Evolutionary conservation across 2,797 vertebrate genomes (phyloP).

Genomic region (Sternarchorhynchus goeldii): DNA sequence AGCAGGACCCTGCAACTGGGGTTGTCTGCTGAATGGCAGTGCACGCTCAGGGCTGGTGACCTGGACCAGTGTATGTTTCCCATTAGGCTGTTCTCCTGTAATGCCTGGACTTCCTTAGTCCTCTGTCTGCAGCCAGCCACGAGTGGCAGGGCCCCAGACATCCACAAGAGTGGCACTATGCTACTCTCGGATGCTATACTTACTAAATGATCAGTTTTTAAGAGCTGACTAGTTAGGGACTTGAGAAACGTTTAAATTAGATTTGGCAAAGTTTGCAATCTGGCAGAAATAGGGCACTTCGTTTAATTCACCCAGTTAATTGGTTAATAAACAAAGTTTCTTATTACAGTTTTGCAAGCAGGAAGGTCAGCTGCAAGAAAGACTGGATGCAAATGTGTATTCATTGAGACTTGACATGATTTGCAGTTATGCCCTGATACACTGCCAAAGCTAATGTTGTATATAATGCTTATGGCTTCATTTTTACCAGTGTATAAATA

Average conservation of each 20-base stretch:
- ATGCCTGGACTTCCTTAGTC: conserved; percentile 55
- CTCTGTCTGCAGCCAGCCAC: conserved; percentile 59
- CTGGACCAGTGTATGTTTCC: conserved; percentile 73
- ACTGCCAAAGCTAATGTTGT: conserved; percentile 42
- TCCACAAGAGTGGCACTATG: conserved; percentile 7
- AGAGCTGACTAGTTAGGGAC: neutral
- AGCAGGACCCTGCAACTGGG: conserved; percentile 62
- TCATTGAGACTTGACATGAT: neutral
- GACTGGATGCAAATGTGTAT: neutral
- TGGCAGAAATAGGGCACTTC: conserved; percentile 25
- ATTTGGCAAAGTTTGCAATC: conserved; percentile 31
- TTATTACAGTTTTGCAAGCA: neutral
- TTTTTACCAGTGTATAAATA: conserved; percentile 42
- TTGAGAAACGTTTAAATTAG: conserved; percentile 35
- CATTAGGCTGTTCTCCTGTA: conserved; percentile 70
- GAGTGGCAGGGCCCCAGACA: conserved; percentile 50
- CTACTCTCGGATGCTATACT: conserved; percentile 21
- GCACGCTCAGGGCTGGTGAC: conserved; percentile 58
- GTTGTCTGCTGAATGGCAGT: conserved; percentile 59
- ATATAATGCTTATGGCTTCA: conserved; percentile 39
- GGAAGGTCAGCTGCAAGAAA: conserved; percentile 7
- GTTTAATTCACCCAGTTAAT: neutral
- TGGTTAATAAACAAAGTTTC: neutral
- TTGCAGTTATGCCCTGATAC: neutral
- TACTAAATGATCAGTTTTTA: too few species aligned